Conservation (phyloP, 2,797 vertebrate species). For the Limnodromus scolopaceus region DNA sequence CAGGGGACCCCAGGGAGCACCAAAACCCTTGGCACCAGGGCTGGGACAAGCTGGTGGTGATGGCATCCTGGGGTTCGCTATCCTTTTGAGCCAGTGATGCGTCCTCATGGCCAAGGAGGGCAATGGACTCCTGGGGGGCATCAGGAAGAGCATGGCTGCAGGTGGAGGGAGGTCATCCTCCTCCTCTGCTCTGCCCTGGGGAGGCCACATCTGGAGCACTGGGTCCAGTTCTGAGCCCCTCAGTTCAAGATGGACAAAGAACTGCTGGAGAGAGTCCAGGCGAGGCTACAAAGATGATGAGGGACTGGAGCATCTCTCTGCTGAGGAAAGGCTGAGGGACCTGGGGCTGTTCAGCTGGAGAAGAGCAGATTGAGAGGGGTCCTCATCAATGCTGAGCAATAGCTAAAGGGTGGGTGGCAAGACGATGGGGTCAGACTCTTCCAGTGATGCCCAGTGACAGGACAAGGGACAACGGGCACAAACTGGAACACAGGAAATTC, state of each 20-base stretch:
- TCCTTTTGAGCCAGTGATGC: neutral
- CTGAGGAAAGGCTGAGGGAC: neutral
- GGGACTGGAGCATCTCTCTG: neutral
- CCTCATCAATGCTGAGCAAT: neutral
- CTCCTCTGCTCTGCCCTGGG: neutral
- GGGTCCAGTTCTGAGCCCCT: neutral
- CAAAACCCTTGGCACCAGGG: neutral
- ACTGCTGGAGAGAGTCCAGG: neutral
- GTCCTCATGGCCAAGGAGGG: neutral
- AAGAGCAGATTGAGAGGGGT: neutral
- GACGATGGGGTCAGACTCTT: neutral
- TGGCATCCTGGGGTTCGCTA: rapidly evolving
- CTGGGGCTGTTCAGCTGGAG: neutral
- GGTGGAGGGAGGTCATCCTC: neutral
- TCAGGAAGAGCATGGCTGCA: neutral
- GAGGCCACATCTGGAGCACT: neutral
- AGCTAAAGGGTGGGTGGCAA: neutral
- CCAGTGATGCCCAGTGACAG: neutral
- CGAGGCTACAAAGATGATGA: neutral
- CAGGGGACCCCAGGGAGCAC: neutral
- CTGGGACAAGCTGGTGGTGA: rapidly evolving
- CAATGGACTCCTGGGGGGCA: neutral
- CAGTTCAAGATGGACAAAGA: neutral
- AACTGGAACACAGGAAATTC: neutral
- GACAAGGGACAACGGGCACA: neutral